A percentile compares a stretch with the other conserved stretches of the same genome.
These are phyloP conservation scores for Dryomyza anilis DNA, from an alignment of 2,888 invertebrate genomes.

Conservation along the genomic window DNA sequence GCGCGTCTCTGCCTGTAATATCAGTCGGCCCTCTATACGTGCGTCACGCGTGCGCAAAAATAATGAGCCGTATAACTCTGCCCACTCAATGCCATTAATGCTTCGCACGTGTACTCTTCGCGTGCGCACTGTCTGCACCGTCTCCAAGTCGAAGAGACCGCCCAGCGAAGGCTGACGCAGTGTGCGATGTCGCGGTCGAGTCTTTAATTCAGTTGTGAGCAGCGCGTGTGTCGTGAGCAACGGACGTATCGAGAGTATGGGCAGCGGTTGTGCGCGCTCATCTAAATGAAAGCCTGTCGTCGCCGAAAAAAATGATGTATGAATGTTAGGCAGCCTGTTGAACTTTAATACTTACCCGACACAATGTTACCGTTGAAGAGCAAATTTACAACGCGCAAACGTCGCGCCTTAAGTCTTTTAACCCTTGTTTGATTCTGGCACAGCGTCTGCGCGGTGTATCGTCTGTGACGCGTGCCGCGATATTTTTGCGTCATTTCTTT, in stretches of 20 bases:
- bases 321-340: background rate
- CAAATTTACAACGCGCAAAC: constrained; percentile 45
- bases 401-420: constrained; percentile 24
- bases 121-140: constrained; percentile 14
- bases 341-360: constrained; percentile 47
- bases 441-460: constrained; percentile 28
- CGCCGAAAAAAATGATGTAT: background rate
- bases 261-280: constrained; percentile 17
- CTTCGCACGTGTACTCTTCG: constrained; percentile 38
- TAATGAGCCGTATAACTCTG: constrained; percentile 45
- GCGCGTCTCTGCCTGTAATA: constrained; percentile 42
- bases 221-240: constrained; percentile 41
- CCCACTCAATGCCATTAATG: constrained; percentile 50
- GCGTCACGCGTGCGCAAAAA: constrained; percentile 50
- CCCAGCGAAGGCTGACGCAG: constrained; percentile 28
- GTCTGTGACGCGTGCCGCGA: constrained; percentile 31
- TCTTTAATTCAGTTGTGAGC: constrained; percentile 40
- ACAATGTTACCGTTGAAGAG: constrained; percentile 46
- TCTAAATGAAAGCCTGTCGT: constrained; percentile 41
- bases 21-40: constrained; percentile 45
- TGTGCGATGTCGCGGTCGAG: constrained; percentile 30
- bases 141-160: constrained; percentile 23
- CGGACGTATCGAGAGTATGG: constrained; percentile 38
- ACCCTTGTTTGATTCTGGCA: background rate
- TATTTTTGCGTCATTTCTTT: constrained; percentile 35